phyloP scores from a whole-genome alignment of 2,113 vertebrate genomes.

The Hemichromis elongatus region DNA sequence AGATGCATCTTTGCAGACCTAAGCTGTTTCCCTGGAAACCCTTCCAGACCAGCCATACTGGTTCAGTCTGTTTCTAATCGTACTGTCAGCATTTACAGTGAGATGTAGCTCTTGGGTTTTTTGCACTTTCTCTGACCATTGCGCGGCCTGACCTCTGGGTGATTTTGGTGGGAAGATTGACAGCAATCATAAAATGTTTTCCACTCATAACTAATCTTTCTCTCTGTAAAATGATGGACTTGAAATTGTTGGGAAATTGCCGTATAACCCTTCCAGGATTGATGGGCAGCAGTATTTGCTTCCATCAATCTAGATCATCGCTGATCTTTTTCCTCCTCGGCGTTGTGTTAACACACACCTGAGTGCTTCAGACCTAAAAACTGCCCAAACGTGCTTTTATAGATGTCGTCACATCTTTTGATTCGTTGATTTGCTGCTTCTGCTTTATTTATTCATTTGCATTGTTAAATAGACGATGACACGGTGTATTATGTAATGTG shows the following conservation, averaged over 20 bases:
- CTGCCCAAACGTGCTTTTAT: background rate
- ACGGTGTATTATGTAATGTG: too few species aligned
- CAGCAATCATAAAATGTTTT: background rate
- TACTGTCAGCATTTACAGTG: background rate
- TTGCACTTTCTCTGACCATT: background rate
- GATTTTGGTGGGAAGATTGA: background rate
- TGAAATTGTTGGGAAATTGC: background rate
- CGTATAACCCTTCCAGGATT: background rate
- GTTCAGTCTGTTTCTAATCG: background rate
- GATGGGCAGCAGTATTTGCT: background rate
- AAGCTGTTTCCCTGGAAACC: background rate
- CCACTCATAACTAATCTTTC: background rate
- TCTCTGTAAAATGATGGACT: background rate
- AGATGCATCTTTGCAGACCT: background rate
- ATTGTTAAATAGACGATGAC: background rate
- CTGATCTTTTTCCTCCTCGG: background rate
- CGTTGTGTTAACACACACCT: background rate
- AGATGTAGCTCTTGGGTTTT: background rate
- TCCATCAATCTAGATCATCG: background rate
- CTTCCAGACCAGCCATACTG: background rate
- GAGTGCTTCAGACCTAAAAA: background rate
- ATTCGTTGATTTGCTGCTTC: background rate
- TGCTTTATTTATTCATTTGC: background rate
- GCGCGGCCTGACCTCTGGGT: background rate
- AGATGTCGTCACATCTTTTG: background rate